Conservation (phyloP, 2,888 invertebrate genomes). For the Holacanthella duospinosa region DNA sequence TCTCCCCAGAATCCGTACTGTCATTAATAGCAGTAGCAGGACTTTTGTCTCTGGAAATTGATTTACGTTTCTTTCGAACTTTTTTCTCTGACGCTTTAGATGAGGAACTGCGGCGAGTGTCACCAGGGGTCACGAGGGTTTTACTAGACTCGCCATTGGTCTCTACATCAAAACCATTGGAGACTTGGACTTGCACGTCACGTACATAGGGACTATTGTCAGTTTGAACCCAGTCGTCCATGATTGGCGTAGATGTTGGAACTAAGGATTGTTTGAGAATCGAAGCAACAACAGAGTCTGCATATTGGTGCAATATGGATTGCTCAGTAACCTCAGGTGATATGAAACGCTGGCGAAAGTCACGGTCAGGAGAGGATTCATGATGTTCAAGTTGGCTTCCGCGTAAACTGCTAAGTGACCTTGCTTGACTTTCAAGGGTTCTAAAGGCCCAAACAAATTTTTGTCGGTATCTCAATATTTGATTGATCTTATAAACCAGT, state of each 20-base stretch:
- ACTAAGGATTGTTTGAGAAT: constrained; percentile 13
- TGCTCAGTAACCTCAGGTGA: constrained; percentile 29
- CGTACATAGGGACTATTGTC: constrained; percentile 25
- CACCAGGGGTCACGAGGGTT: no score
- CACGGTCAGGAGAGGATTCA: constrained; percentile 21
- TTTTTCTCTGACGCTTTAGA: not conserved
- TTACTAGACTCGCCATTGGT: not conserved
- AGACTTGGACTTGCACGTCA: constrained; percentile 27
- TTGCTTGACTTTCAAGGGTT: constrained; percentile 27
- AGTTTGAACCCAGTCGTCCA: constrained; percentile 28
- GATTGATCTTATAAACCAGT: not conserved
- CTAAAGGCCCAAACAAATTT: constrained; percentile 12
- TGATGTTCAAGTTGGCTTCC: constrained; percentile 23
- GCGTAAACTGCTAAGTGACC: constrained; percentile 23
- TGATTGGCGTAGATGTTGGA: constrained; percentile 27
- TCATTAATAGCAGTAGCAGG: not conserved
- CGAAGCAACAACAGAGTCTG: not conserved
- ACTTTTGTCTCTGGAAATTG: constrained; percentile 6
- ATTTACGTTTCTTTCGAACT: constrained; percentile 17
- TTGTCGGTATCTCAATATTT: not conserved
- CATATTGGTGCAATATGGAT: constrained; percentile 15
- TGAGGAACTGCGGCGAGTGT: not conserved
- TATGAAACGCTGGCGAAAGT: constrained; percentile 16
- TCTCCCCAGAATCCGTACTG: not conserved
- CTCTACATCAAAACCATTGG: constrained; percentile 13